These are phyloP conservation scores for Gadopsis marmoratus DNA, from an alignment of 2,797 vertebrate genomes.

Conservation along the genomic window DNA sequence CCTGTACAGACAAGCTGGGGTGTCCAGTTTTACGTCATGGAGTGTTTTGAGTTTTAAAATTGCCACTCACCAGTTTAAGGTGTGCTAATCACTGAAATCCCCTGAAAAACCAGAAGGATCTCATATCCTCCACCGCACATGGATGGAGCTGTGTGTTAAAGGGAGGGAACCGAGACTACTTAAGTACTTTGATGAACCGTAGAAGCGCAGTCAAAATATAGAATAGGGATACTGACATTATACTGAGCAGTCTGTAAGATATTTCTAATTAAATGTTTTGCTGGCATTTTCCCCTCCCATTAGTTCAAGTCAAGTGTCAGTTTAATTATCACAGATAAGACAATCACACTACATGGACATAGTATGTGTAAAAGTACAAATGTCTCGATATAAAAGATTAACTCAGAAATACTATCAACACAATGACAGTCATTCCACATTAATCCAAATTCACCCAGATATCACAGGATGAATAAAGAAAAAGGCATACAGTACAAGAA, in stretches of 20 bases:
- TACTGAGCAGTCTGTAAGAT: not conserved
- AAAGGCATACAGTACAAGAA: not conserved
- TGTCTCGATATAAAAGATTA: not conserved
- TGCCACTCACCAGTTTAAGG: not conserved
- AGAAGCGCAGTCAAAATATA: not conserved
- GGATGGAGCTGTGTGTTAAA: not conserved
- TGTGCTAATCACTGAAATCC: constrained; percentile 23
- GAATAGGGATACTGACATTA: not conserved
- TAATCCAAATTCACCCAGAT: not conserved
- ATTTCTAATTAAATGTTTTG: not conserved
- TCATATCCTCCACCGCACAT: not conserved
- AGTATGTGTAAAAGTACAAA: not conserved
- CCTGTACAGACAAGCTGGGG: not conserved
- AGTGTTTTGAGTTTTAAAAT: constrained; percentile 12
- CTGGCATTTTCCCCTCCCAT: too few species aligned
- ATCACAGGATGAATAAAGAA: not conserved
- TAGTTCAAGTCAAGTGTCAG: constrained; percentile 3
- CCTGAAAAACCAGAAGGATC: constrained; percentile 10
- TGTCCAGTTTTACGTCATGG: not conserved
- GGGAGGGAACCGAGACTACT: not conserved
- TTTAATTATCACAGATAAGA: not conserved
- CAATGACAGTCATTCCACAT: not conserved
- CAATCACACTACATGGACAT: not conserved
- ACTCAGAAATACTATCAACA: not conserved
- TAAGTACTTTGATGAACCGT: not conserved